Conservation (phyloP, 1,140 invertebrate species). For the Lordiphosa stackelbergi region DNA sequence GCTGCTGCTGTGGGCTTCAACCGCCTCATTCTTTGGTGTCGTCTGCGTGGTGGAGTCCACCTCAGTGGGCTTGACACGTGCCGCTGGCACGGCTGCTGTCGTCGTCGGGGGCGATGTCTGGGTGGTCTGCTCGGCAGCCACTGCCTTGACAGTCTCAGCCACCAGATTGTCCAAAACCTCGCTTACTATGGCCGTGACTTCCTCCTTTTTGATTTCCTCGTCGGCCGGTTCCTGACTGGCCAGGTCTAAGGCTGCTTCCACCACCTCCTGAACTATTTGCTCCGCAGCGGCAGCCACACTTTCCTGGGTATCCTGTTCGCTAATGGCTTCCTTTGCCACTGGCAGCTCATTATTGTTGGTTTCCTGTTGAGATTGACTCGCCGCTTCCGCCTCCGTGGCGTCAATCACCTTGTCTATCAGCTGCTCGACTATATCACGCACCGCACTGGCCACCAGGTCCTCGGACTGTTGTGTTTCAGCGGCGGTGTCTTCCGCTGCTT, state of each 20-base stretch:
- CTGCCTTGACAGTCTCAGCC: constrained; percentile 56
- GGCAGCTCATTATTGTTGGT: constrained; percentile 61
- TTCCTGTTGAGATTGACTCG: constrained; percentile 34
- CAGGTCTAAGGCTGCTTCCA: constrained; percentile 52
- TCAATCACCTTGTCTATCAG: constrained; percentile 69
- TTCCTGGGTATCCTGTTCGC: constrained; percentile 9
- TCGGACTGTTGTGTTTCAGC: constrained; percentile 19
- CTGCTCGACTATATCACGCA: constrained; percentile 69
- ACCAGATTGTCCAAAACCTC: constrained; percentile 60
- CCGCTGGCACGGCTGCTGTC: constrained; percentile 7
- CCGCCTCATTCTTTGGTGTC: constrained; percentile 63
- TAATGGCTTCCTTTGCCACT: constrained; percentile 13
- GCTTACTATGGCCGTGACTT: constrained; percentile 60
- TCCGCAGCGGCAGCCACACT: constrained; percentile 44
- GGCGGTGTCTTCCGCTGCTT: background rate
- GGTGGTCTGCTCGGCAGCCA: constrained; percentile 46
- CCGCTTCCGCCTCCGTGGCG: constrained; percentile 44
- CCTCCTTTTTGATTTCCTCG: constrained; percentile 21
- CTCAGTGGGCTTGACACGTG: constrained; percentile 52
- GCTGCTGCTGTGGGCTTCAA: constrained; percentile 15
- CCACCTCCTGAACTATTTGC: constrained; percentile 63
- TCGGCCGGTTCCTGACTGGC: background rate
- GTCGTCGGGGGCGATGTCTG: constrained; percentile 40
- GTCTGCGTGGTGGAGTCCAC: constrained; percentile 72
- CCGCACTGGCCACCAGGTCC: constrained; percentile 45